Evolutionary conservation across 1,140 invertebrate genomes (phyloP), one percentile per base, ranked within the genome.

Genomic region (Leguminivora glycinivorella): DNA sequence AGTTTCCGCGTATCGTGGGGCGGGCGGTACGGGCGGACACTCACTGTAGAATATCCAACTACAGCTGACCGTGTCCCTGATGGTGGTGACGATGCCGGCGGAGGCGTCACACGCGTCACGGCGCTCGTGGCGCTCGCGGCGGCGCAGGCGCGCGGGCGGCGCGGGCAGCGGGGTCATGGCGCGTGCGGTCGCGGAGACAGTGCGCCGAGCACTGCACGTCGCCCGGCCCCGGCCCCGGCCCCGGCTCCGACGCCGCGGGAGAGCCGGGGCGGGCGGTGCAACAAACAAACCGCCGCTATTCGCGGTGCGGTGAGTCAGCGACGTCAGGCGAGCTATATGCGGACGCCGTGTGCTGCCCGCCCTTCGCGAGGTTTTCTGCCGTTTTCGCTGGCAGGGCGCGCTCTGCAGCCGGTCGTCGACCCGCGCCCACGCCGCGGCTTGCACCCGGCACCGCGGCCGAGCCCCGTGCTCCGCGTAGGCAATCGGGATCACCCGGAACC

Each of bases 1-100:
- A 69, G 70, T 73, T 75, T 80, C 76, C 78, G 78, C 78, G 75
- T 74, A 56, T 1, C 17, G n/a, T 17, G 25, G 43, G 22, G 52
- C 34, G 68, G 68, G 66, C 69, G 72, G 66, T 56, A 72, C 60
- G 66, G 70, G 69, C 34, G 73, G 63, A 87, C 89, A 92, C 92
- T 93, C 92, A 92, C 92, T 93, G 83, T 93, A 94, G 84, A 94
- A 93, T 89, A 94, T 93, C 93, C 93, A 94, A 91, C 93, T 93
- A 83, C 92, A 92, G 89, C 87, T 92, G 85, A 93, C 93, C 71
- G 92, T 93, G 86, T 93, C 93, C 83, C 92, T 92, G 80, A 93
- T 91, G 83, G 87, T 91, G 79, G 92, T 90, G 83, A 93, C 87
- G 80, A 93, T 89, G 79, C 89, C 85, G 75, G 88, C 87, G 71